Evolutionary conservation across 2,113 vertebrate species (phyloP), one percentile per base, ranked within the genome.

Genomic region (Cynocephalus volans): DNA sequence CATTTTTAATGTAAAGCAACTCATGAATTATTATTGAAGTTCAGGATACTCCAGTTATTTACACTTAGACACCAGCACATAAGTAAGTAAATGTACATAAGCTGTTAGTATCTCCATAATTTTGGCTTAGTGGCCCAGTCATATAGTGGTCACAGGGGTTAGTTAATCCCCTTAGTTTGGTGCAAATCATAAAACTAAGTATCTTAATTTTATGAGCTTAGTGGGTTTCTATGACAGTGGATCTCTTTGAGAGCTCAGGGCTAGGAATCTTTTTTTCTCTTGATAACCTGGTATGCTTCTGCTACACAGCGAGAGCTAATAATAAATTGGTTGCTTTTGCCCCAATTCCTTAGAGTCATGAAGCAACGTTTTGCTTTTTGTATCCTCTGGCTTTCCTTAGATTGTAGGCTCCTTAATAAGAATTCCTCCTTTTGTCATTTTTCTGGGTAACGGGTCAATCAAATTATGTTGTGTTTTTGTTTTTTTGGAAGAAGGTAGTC

Each of bases 141-240:
- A 24, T 88, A 36, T 75, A 64, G 24, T 70, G 50, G 12, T 77
- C 76, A n/a, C 12, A 83, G 87, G 56, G 87, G 12, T 86, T 72
- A n/a, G 82, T 92, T 89, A 23, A 88, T 93, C 88, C 36, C 41
- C 56, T 97, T 88, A 31, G 23, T 85, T 84, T 91, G 41, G 62
- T 62, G 26, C 31, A 89, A 45, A 54, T 93, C 45, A 31, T 7
- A 67, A 50, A 75, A 88, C 33, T 79, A 91, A 96, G 50, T 97
- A 33, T 96, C 95, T 96, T 76, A 94, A 58, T 73, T 97, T 97
- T 94, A 87, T 88, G 75, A 94, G 15, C 36, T 88, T 23, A 65
- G 64, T 93, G 76, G 48, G 67, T 88, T 31, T 87, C 36, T 93
- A 2, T 96, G 81, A 58, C 72, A 45, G 41, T 41, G 41, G 91